Evolutionary conservation across 2,797 vertebrate genomes (phyloP).

Genomic region (Lepidocolaptes lacrymiger): DNA sequence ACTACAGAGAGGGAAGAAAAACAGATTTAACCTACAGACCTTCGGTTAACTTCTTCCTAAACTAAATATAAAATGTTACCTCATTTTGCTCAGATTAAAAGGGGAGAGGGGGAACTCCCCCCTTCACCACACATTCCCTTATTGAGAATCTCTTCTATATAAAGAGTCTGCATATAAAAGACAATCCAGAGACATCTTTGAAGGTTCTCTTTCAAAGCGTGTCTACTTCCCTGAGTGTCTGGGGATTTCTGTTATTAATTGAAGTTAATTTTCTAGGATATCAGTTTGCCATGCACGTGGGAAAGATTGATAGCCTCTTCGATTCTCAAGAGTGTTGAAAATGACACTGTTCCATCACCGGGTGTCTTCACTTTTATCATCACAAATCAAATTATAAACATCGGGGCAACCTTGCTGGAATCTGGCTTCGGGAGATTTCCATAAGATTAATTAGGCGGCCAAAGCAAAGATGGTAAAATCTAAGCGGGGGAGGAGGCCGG

Average conservation of each 20-base stretch:
- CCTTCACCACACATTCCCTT: slow-evolving; percentile 40
- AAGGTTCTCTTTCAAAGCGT: slow-evolving; percentile 97
- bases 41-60: slow-evolving; percentile 64
- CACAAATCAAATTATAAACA: slow-evolving; percentile 99
- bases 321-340: slow-evolving; percentile 93
- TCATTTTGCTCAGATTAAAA: slow-evolving; percentile 64
- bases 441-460: slow-evolving; percentile 99
- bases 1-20: slow-evolving; percentile 44
- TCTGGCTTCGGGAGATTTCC: slow-evolving; percentile 98
- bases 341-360: slow-evolving; percentile 91
- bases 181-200: slow-evolving; percentile 94
- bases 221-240: slow-evolving; percentile 83
- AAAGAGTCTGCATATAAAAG: slow-evolving; percentile 87
- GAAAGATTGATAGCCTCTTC: slow-evolving; percentile 99
- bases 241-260: slow-evolving; percentile 99
- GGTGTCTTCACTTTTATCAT: slow-evolving; percentile 90
- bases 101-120: slow-evolving; percentile 4
- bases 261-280: slow-evolving; percentile 99
- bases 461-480: slow-evolving; percentile 91
- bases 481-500: slow-evolving; percentile 51
- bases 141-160: slow-evolving; percentile 68
- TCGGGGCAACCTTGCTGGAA: slow-evolving; percentile 94
- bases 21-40: slow-evolving; percentile 65
- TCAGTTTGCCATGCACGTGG: slow-evolving; percentile 98
- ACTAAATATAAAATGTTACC: slow-evolving; percentile 61